phyloP scores from a whole-genome alignment of 2,113 vertebrate genomes.

The Seriola rivoliana region DNA sequence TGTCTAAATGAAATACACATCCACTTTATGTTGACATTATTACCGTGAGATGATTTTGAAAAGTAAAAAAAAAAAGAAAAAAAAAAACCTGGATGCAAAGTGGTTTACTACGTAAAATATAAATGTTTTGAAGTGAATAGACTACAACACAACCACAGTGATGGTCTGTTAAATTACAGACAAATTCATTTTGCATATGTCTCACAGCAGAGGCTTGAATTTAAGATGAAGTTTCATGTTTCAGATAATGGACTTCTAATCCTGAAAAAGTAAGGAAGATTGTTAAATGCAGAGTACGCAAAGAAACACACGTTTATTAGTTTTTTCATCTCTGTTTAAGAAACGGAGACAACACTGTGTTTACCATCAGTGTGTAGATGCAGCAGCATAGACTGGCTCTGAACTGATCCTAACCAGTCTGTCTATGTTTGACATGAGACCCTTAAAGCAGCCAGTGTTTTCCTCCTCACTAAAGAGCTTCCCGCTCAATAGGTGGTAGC shows the following conservation, averaged over 20 bases:
- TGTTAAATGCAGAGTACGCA: background rate
- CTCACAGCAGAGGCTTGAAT: background rate
- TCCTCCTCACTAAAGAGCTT: constrained; percentile 33
- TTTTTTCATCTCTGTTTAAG: background rate
- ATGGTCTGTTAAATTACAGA: background rate
- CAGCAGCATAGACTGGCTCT: background rate
- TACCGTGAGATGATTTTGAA: too few relatives aligned
- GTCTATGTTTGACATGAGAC: constrained; percentile 16
- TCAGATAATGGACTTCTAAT: background rate
- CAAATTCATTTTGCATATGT: too few relatives aligned
- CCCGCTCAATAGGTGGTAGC: constrained; percentile 25
- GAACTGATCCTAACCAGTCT: background rate
- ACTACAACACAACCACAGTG: background rate
- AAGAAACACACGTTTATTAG: background rate
- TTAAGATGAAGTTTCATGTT: too few relatives aligned
- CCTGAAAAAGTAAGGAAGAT: background rate
- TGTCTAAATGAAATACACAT: too few relatives aligned
- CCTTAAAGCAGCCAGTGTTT: constrained; percentile 29
- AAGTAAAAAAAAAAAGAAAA: too few relatives aligned
- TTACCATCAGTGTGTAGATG: background rate
- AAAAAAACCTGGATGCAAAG: background rate
- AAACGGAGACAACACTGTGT: background rate
- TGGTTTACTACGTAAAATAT: too few relatives aligned
- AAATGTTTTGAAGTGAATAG: background rate
- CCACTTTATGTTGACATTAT: too few relatives aligned